Conservation (phyloP, 2,797 vertebrate species). For the Bovichtus diacanthus region DNA sequence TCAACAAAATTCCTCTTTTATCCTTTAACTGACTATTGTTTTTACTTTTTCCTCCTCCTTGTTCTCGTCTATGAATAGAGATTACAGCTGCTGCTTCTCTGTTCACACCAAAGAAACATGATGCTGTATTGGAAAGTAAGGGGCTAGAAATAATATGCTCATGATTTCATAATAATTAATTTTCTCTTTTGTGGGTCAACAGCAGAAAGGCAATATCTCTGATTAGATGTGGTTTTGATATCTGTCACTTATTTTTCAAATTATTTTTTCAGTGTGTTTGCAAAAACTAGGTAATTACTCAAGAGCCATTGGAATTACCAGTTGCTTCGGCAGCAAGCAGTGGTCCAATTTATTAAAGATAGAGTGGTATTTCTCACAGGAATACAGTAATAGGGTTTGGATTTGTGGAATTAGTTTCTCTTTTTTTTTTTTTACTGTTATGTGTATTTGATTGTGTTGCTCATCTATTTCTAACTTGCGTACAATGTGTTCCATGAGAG, state of each 20-base stretch:
- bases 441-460: background rate
- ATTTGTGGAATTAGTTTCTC: too few relatives aligned
- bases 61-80: slow-evolving; percentile 15
- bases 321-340: too few relatives aligned
- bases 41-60: background rate
- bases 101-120: background rate
- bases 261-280: too few relatives aligned
- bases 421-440: background rate
- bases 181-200: background rate
- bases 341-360: too few relatives aligned
- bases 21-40: slow-evolving; percentile 29
- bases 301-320: too few relatives aligned
- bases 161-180: background rate
- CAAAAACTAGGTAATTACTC: too few relatives aligned
- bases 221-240: background rate
- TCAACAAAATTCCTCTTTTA: slow-evolving; percentile 4
- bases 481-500: background rate
- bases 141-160: background rate
- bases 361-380: too few relatives aligned
- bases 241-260: too few relatives aligned
- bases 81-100: slow-evolving; percentile 14
- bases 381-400: too few relatives aligned
- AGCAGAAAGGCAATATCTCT: background rate
- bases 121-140: background rate
- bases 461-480: background rate